phyloP scores from a whole-genome alignment of 2,113 vertebrate species.

The Scortum barcoo region DNA sequence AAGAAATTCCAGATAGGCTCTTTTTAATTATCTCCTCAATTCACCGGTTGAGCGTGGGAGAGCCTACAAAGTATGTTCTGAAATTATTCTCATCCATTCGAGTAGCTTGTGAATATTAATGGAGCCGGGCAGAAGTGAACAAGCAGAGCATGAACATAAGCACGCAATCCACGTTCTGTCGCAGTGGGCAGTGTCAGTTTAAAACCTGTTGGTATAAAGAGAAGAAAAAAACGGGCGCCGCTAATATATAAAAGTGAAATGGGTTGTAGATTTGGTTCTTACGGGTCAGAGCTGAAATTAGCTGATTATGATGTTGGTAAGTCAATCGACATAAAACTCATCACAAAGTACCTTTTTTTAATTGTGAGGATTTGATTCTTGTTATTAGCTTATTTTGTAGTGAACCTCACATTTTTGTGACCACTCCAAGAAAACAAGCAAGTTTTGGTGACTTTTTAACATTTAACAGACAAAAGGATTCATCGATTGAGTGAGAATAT shows the following conservation, averaged over 20 bases:
- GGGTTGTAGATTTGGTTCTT: background rate
- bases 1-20: background rate
- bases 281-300: background rate
- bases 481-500: background rate
- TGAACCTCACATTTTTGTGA: background rate
- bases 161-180: conserved; percentile 11
- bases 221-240: background rate
- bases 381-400: background rate
- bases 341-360: background rate
- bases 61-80: background rate
- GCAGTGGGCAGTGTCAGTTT: background rate
- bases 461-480: background rate
- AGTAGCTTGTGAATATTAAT: conserved; percentile 53
- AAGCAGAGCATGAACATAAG: conserved; percentile 28
- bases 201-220: background rate
- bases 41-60: conserved; percentile 8
- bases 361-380: background rate
- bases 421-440: too few species aligned
- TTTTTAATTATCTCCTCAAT: conserved; percentile 39
- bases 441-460: background rate
- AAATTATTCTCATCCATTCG: conserved; percentile 37
- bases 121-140: conserved; percentile 4
- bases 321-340: background rate
- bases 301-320: background rate
- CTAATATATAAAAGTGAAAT: background rate